Conservation (phyloP, 2,888 invertebrate species). For the Chrysolina oricalcia region DNA sequence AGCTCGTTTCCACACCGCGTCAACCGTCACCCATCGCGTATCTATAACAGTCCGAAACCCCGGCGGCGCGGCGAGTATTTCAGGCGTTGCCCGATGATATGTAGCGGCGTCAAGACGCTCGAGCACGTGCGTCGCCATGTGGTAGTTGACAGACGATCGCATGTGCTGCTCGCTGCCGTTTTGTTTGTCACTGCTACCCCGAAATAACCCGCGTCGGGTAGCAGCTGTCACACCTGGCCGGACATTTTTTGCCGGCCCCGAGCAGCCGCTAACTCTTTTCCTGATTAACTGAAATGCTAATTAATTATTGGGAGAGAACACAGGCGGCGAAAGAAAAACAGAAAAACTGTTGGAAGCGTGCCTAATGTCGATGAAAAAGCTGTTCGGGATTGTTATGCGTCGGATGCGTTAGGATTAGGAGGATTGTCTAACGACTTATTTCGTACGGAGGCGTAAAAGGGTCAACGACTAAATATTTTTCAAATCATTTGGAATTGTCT, state of each 20-base stretch:
- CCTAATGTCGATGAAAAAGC: slow-evolving; percentile 1
- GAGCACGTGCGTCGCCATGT: slow-evolving; percentile 72
- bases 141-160: slow-evolving; percentile 77
- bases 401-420: neutral
- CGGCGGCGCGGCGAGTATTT: slow-evolving; percentile 55
- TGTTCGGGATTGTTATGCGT: neutral
- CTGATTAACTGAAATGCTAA: slow-evolving; percentile 47
- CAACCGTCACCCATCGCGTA: slow-evolving; percentile 21
- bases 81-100: slow-evolving; percentile 66
- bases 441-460: too few species aligned
- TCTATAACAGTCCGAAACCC: slow-evolving; percentile 19
- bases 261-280: slow-evolving; percentile 50
- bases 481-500: too few species aligned
- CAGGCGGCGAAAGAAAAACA: slow-evolving; percentile 25
- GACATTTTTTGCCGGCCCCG: slow-evolving; percentile 68
- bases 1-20: neutral
- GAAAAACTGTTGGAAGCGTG: slow-evolving; percentile 14
- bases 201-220: slow-evolving; percentile 67
- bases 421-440: neutral
- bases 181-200: slow-evolving; percentile 67
- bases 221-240: slow-evolving; percentile 72
- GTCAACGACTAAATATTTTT: too few species aligned
- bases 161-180: slow-evolving; percentile 65
- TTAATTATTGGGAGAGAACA: slow-evolving; percentile 38
- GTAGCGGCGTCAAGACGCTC: slow-evolving; percentile 76